Evolutionary conservation across 2,888 invertebrate species (phyloP), one percentile per base, ranked within the genome.

Genomic region (Agrochola lychnidis): DNA sequence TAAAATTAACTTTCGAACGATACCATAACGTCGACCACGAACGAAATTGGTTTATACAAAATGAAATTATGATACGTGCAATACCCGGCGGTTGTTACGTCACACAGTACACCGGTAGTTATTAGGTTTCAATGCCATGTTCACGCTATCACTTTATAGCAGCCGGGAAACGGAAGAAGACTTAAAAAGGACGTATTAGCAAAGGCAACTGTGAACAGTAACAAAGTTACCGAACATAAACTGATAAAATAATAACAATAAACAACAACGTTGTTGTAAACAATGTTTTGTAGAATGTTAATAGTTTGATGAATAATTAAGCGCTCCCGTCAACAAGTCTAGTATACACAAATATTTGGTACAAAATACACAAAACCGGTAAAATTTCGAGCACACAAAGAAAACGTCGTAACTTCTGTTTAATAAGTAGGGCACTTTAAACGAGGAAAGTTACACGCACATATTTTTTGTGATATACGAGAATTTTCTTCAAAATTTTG

Each of bases 1-100:
- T 57, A 69, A 78, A 80, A 82, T 82, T 81, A 78, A 79, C 59
- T 79, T 84, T 77, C 53, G 40, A 76, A 62, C 71, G 82, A 40
- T 62, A 70, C 42, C 62, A 64, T 73, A 70, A 72, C 56, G 62
- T 70, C 75, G 70, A 69, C 69, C 73, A 61, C 70, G 22, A 68
- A 67, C 61, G 25, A 82, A 83, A 88, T 87, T 85, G 70, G 73
- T 78, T 83, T 85, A 81, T 66, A 75, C 63, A 69, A 79, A 74
- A 77, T 76, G 2, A 77, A 76, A 81, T 83, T 84, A 78, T 70
- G 48, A 62, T 57, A 78, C 72, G 67, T 77, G 81, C 71, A 62
- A 48, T 57, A 67, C 53, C 30, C n/a, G 40, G 36, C 36, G 40
- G 73, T n/a, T 69, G 79, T 76, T 69, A 74, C 78, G 66, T 76